phyloP scores from a whole-genome alignment of 1,140 invertebrate species.

The Drosophila ironensis region DNA sequence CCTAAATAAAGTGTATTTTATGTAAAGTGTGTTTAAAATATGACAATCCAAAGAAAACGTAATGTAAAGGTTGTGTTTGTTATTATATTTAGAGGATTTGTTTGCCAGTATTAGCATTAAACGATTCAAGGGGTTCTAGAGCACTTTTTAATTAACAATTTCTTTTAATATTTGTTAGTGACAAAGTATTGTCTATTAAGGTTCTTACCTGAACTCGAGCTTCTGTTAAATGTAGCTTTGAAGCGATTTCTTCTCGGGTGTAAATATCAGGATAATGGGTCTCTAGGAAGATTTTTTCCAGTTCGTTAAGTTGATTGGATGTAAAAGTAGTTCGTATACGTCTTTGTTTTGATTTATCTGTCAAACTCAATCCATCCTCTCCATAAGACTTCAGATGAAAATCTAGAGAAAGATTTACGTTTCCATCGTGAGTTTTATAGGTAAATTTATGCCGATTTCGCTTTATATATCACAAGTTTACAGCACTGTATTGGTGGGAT shows the following conservation, averaged over 20 bases:
- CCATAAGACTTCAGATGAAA: slow-evolving; percentile 57
- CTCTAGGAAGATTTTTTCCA: slow-evolving; percentile 97
- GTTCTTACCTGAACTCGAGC: slow-evolving; percentile 97
- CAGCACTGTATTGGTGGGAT: background rate
- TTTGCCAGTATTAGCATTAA: too few relatives aligned
- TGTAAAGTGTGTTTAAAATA: too few relatives aligned
- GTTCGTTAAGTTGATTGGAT: slow-evolving; percentile 96
- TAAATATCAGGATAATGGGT: slow-evolving; percentile 99
- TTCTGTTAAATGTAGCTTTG: slow-evolving; percentile 99
- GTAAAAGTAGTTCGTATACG: slow-evolving; percentile 98
- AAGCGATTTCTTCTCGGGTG: slow-evolving; percentile 98
- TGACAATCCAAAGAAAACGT: too few relatives aligned
- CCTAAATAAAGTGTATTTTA: too few relatives aligned
- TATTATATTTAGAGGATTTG: too few relatives aligned
- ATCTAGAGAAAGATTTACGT: slow-evolving; percentile 17
- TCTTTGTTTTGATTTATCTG: slow-evolving; percentile 95
- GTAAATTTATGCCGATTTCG: background rate
- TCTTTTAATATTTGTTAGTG: too few relatives aligned
- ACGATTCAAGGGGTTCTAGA: too few relatives aligned
- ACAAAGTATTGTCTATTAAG: background rate
- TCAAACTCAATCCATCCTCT: slow-evolving; percentile 89
- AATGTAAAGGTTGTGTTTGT: too few relatives aligned
- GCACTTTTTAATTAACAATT: too few relatives aligned
- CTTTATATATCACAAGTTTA: background rate
- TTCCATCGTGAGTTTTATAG: background rate